phyloP scores from a whole-genome alignment of 2,888 invertebrate species.

The Buathra laborator region DNA sequence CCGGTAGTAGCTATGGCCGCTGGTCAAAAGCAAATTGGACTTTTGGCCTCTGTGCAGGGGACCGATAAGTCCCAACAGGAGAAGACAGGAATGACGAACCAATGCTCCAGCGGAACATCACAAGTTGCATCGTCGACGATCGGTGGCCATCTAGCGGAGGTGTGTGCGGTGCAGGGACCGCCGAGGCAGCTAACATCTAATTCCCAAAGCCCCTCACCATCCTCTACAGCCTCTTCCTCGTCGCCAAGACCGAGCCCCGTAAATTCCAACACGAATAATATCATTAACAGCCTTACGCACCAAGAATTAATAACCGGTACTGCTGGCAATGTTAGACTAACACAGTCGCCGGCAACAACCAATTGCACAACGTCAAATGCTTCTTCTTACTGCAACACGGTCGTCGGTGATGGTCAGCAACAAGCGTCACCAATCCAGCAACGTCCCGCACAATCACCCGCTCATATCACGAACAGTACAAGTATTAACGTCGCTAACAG shows the following conservation, averaged over 20 bases:
- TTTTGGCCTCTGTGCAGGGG: constrained; percentile 79
- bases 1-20: constrained; percentile 81
- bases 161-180: constrained; percentile 85
- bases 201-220: constrained; percentile 83
- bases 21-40: constrained; percentile 82
- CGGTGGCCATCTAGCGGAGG: constrained; percentile 84
- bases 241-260: constrained; percentile 83
- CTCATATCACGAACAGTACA: constrained; percentile 78
- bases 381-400: constrained; percentile 77
- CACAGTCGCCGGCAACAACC: constrained; percentile 79
- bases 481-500: constrained; percentile 65
- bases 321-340: constrained; percentile 78
- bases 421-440: constrained; percentile 80
- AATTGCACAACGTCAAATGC: constrained; percentile 74
- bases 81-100: constrained; percentile 77
- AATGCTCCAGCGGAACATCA: constrained; percentile 71
- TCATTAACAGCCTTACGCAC: constrained; percentile 81
- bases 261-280: constrained; percentile 77
- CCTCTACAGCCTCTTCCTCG: constrained; percentile 81
- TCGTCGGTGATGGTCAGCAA: constrained; percentile 81
- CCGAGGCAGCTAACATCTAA: constrained; percentile 84
- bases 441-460: constrained; percentile 77
- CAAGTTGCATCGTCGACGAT: constrained; percentile 73
- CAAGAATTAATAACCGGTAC: constrained; percentile 77
- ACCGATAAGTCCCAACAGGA: constrained; percentile 78